Evolutionary conservation across 2,888 invertebrate genomes (phyloP).

Genomic region (Clepsis dumicolana): DNA sequence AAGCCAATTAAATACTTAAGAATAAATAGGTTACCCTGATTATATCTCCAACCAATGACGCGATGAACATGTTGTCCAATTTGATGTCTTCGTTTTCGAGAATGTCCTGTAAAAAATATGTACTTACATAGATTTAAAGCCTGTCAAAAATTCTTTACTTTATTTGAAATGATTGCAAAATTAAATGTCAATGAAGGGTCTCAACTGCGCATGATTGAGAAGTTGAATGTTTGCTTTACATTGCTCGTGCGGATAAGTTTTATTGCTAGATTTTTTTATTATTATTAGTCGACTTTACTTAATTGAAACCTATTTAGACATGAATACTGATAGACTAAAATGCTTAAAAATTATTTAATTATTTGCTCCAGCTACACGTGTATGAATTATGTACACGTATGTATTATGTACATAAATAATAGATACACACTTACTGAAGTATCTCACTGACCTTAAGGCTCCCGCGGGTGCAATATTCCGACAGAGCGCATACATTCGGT

Average conservation of each 20-base stretch:
- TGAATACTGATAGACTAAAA: no score
- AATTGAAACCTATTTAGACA: no score
- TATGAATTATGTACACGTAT: no score
- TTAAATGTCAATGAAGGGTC: no score
- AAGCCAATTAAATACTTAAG: background rate
- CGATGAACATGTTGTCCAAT: conserved; percentile 98
- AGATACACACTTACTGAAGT: background rate
- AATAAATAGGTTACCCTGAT: conserved; percentile 89
- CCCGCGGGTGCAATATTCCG: conserved; percentile 95
- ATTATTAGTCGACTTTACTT: no score
- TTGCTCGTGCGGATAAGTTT: no score
- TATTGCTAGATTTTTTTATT: no score
- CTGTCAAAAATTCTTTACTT: background rate
- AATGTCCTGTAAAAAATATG: conserved; percentile 91
- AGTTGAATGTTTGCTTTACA: no score
- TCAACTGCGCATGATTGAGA: no score
- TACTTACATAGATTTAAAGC: background rate
- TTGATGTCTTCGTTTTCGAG: conserved; percentile 98
- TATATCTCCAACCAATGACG: conserved; percentile 97
- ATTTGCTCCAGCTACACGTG: no score
- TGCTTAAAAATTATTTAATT: no score
- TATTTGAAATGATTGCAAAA: no score
- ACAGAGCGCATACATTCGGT: conserved; percentile 95
- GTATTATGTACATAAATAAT: background rate
- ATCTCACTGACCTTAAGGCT: conserved; percentile 89